These are phyloP conservation scores for Megaptera novaeangliae DNA, from an alignment of 2,113 vertebrate genomes.

Conservation along the genomic window DNA sequence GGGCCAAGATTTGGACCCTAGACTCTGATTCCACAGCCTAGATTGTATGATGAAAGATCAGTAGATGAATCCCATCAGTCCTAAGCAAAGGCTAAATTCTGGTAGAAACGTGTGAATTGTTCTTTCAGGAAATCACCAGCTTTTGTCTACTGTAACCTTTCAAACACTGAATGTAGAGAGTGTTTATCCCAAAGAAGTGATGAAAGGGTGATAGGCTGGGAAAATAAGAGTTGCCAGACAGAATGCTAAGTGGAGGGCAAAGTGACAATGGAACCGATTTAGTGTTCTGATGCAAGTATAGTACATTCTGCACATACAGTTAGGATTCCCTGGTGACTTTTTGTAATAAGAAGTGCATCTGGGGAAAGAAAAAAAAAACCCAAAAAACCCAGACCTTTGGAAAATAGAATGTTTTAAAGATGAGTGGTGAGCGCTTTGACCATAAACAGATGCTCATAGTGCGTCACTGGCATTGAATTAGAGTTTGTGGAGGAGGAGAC, in stretches of 20 bases:
- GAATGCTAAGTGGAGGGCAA: background rate
- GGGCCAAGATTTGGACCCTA: background rate
- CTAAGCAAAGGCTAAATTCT: background rate
- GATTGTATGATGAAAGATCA: background rate
- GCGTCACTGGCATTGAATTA: background rate
- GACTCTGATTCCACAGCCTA: background rate
- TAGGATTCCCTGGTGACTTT: background rate
- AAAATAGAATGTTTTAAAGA: background rate
- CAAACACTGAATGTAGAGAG: background rate
- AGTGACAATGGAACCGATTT: background rate
- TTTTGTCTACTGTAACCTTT: conserved; percentile 7
- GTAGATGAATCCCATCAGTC: background rate
- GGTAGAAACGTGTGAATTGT: background rate
- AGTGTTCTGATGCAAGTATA: background rate
- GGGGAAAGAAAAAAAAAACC: background rate
- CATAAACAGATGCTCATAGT: background rate
- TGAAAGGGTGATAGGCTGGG: background rate
- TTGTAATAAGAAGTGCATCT: background rate
- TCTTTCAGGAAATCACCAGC: background rate
- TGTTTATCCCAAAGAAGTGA: background rate
- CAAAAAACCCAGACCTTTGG: background rate
- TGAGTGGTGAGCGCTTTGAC: background rate
- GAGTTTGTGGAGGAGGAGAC: background rate
- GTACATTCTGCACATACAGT: background rate
- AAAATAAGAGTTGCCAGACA: background rate